Conservation (phyloP, 2,113 vertebrate species). For the Tragelaphus buxtoni region DNA sequence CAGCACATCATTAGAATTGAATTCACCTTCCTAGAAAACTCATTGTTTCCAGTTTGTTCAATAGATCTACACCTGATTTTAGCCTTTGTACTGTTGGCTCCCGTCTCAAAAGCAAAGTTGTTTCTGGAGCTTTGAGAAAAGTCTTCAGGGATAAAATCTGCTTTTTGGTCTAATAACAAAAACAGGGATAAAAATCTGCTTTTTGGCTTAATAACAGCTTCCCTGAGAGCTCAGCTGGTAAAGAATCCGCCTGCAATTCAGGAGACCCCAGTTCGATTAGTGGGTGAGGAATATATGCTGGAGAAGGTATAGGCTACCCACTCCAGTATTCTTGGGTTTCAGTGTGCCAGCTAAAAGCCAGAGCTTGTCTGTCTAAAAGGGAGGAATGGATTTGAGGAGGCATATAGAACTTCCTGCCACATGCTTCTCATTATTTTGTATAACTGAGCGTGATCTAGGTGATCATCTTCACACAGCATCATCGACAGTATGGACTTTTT, state of each 20-base stretch:
- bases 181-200: neutral
- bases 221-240: neutral
- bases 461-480: neutral
- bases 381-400: neutral
- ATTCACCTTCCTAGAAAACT: neutral
- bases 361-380: neutral
- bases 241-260: neutral
- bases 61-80: neutral
- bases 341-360: neutral
- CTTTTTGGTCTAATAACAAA: neutral
- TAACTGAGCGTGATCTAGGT: neutral
- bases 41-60: neutral
- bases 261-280: neutral
- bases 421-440: neutral
- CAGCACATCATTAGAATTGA: neutral
- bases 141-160: neutral
- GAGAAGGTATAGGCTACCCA: neutral
- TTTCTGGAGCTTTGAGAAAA: neutral
- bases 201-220: neutral
- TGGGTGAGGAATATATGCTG: neutral
- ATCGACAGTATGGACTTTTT: neutral
- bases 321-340: neutral
- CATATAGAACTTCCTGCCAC: neutral
- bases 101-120: neutral
- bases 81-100: neutral